These are phyloP conservation scores for Odontocerum albicorne DNA, from an alignment of 2,888 invertebrate species.

Conservation along the genomic window DNA sequence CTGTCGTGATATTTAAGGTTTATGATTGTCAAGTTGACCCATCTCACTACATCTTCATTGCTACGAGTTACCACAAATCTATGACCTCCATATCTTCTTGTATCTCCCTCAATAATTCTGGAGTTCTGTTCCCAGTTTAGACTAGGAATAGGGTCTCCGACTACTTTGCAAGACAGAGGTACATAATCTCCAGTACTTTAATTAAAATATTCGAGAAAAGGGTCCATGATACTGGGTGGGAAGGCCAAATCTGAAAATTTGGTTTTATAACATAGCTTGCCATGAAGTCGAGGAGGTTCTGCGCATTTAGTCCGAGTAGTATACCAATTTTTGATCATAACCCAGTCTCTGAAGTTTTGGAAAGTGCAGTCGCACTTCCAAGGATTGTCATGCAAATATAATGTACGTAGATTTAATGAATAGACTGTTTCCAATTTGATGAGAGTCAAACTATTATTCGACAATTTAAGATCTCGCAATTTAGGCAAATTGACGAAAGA, in stretches of 20 bases:
- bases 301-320: conserved; percentile 73
- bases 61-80: conserved; percentile 55
- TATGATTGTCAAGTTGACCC: conserved; percentile 71
- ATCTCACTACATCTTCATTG: conserved; percentile 52
- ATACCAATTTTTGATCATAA: conserved; percentile 71
- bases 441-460: conserved; percentile 72
- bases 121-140: conserved; percentile 74
- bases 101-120: conserved; percentile 58
- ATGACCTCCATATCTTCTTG: conserved; percentile 51
- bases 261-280: conserved; percentile 72
- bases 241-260: conserved; percentile 79
- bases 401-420: conserved; percentile 64
- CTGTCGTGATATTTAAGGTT: conserved; percentile 65
- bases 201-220: conserved; percentile 59
- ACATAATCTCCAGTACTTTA: conserved; percentile 67
- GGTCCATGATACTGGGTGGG: conserved; percentile 72
- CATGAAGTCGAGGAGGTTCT: conserved; percentile 68
- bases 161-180: conserved; percentile 73
- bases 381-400: conserved; percentile 78
- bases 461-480: conserved; percentile 68
- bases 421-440: conserved; percentile 67
- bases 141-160: conserved; percentile 75
- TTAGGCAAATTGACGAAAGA: conserved; percentile 72
- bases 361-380: conserved; percentile 90
- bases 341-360: conserved; percentile 77